phyloP scores from a whole-genome alignment of 2,113 vertebrate species.

The Chloroceryle aenea region DNA sequence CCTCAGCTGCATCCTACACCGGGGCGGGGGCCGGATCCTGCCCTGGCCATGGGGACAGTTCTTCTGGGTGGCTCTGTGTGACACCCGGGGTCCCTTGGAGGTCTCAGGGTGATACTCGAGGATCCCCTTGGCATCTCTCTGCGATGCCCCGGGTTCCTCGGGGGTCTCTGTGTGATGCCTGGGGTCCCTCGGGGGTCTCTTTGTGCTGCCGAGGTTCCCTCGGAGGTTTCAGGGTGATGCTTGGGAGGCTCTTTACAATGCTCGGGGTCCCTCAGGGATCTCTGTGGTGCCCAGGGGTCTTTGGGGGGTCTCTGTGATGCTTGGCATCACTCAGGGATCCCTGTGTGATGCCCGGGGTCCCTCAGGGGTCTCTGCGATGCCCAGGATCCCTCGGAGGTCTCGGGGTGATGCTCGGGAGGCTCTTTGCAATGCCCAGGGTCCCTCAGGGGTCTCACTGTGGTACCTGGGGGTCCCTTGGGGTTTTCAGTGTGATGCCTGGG shows the following conservation, averaged over 20 bases:
- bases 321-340: not conserved
- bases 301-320: not conserved
- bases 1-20: not conserved
- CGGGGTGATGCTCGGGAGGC: too few relatives aligned
- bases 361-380: not conserved
- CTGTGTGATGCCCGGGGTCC: not conserved
- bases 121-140: not conserved
- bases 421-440: not conserved
- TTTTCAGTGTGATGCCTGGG: not conserved
- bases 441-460: not conserved
- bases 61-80: not conserved
- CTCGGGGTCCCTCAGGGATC: not conserved
- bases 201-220: not conserved
- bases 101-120: not conserved
- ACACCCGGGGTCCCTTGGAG: accelerated
- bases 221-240: not conserved
- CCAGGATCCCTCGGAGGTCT: not conserved
- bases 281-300: not conserved
- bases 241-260: not conserved
- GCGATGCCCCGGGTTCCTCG: not conserved
- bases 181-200: not conserved
- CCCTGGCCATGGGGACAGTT: accelerated
- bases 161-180: not conserved
- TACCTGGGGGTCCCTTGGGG: too few relatives aligned
- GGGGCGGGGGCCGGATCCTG: accelerated